Evolutionary conservation across 1,140 invertebrate genomes (phyloP).

Genomic region (Zaprionus capensis): DNA sequence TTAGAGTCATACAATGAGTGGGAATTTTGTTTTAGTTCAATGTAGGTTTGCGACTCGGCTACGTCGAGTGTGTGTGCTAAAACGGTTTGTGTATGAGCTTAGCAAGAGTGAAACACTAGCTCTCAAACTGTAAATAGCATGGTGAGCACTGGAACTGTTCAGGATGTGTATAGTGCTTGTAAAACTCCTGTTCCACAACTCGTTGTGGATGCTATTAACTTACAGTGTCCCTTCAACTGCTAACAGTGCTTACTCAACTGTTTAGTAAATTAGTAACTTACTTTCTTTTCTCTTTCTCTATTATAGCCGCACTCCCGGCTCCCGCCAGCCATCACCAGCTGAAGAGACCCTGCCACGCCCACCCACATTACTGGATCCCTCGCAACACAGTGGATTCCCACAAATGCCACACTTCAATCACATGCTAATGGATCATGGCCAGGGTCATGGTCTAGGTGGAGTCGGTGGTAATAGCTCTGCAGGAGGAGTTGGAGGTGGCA

Average conservation of each 20-base stretch:
- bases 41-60: slow-evolving; percentile 4
- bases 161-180: slow-evolving; percentile 1
- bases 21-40: slow-evolving; percentile 41
- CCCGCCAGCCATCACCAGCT: slow-evolving; percentile 94
- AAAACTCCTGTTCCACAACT: not conserved
- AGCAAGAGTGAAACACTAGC: not conserved
- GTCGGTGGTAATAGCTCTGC: slow-evolving; percentile 8
- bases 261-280: not conserved
- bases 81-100: not conserved
- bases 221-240: slow-evolving; percentile 20
- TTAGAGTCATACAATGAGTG: not conserved
- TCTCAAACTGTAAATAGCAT: not conserved
- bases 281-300: slow-evolving; percentile 10
- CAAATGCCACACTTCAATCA: slow-evolving; percentile 79
- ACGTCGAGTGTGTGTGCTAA: slow-evolving; percentile 24
- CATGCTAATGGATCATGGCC: slow-evolving; percentile 84
- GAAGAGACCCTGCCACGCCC: slow-evolving; percentile 87
- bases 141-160: not conserved
- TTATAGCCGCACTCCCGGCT: slow-evolving; percentile 93
- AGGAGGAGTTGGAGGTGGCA: slow-evolving; percentile 47
- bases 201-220: not conserved
- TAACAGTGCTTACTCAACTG: not conserved
- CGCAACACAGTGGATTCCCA: slow-evolving; percentile 71
- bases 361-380: slow-evolving; percentile 70
- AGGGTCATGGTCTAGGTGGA: slow-evolving; percentile 46